A percentile compares a stretch with the other conserved stretches of the same genome.
These are phyloP conservation scores for Hylaea fasciaria DNA, from an alignment of 2,888 invertebrate species.

Conservation along the genomic window DNA sequence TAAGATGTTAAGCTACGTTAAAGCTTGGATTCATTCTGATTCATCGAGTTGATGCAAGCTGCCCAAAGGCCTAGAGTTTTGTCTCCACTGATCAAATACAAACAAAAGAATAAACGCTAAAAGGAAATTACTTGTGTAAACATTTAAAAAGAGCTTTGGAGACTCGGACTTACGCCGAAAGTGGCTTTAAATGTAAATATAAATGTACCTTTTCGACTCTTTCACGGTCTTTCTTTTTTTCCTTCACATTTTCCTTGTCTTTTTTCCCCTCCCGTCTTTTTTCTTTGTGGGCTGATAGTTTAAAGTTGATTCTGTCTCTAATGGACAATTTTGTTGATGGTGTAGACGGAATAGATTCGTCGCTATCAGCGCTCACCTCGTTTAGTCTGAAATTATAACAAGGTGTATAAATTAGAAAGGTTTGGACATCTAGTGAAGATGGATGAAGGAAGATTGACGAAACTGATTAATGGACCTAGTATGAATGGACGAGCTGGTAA, in stretches of 20 bases:
- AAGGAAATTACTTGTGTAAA: conserved; percentile 45
- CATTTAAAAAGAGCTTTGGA: conserved; percentile 47
- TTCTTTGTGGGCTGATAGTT: conserved; percentile 61
- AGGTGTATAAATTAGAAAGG: background rate
- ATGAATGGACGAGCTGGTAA: too few species aligned
- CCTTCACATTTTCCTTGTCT: conserved; percentile 48
- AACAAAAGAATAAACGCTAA: conserved; percentile 34
- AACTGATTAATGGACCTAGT: too few species aligned
- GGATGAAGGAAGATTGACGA: too few species aligned
- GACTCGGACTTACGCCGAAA: conserved; percentile 36
- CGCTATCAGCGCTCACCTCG: conserved; percentile 59
- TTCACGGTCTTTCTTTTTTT: conserved; percentile 59
- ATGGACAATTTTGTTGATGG: conserved; percentile 60
- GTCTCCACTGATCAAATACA: conserved; percentile 2
- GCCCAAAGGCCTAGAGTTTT: too few species aligned
- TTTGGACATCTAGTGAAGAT: too few species aligned
- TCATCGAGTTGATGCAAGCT: too few species aligned
- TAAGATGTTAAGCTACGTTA: too few species aligned
- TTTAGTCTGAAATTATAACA: conserved; percentile 57
- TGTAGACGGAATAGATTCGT: conserved; percentile 52
- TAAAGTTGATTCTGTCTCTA: conserved; percentile 65
- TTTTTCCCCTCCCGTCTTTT: conserved; percentile 50
- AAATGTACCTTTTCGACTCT: conserved; percentile 68
- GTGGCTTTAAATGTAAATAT: conserved; percentile 48
- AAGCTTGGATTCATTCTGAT: too few species aligned